These are phyloP conservation scores for Taxidea taxus DNA, from an alignment of 2,113 vertebrate genomes.

Conservation along the genomic window DNA sequence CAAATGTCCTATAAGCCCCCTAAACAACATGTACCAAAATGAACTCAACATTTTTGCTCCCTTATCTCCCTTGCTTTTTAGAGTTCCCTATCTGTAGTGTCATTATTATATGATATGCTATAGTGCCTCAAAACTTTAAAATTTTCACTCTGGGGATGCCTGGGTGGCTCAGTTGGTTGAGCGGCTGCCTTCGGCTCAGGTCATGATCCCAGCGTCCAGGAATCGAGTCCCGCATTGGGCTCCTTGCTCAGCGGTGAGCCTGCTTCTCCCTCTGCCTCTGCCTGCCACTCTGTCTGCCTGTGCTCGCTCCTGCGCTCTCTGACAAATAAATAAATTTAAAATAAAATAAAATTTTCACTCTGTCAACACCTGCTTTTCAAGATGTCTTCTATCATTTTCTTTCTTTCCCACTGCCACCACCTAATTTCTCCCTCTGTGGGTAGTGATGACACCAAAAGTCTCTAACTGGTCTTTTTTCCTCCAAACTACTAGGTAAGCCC, in stretches of 20 bases:
- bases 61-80: neutral
- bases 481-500: neutral
- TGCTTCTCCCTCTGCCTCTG: too few relatives aligned
- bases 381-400: neutral
- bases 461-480: neutral
- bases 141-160: neutral
- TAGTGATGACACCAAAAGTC: slow-evolving; percentile 15
- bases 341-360: neutral
- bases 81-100: neutral
- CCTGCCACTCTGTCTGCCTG: too few relatives aligned
- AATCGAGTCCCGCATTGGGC: too few relatives aligned
- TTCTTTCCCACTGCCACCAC: neutral
- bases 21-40: neutral
- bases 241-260: too few relatives aligned
- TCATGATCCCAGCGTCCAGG: too few relatives aligned
- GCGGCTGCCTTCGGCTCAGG: too few relatives aligned
- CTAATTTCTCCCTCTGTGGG: neutral
- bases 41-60: neutral
- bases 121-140: neutral
- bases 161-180: too few relatives aligned
- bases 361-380: neutral
- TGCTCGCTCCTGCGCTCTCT: too few relatives aligned
- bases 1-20: neutral
- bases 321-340: too few relatives aligned
- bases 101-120: neutral